Base-by-base conservation (phyloP, 2,113 vertebrate genomes). In the Hypomesus transpacificus region DNA sequence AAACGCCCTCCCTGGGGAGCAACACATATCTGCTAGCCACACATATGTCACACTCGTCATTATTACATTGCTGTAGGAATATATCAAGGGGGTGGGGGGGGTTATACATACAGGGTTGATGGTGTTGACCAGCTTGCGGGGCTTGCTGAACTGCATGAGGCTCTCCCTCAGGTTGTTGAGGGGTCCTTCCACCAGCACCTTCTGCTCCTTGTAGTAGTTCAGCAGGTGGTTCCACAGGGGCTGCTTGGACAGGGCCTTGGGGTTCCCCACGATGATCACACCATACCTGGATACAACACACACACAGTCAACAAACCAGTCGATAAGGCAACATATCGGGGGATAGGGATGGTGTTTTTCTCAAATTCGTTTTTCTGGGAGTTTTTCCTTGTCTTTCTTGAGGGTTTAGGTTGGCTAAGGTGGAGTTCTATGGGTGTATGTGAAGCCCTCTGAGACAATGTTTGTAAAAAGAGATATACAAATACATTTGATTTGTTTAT, bases 81-180 rank as follows among this genome's bases (percentile, higher is more conserved):
- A 39, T 28, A 31, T 5, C 18, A 52, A 31, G 21, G 20, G 46
- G 0, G 2, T 66, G 18, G 1, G 4, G n/a, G 4, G 5, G 26
- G 11, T 4, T 11, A 50, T 39, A 87, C 96, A 94, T 82, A 99
- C 97, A 0, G 97, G 97, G 86, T 99, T 99, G 91, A 99, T 95
- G 77, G 97, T 97, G 78, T 99, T 99, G 84, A 99, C 96, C 0
- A 99, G 93, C 73, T 99, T 99, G 60, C 97, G 94, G 0, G 97
- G 97, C 83, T 99, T 99, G 92, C 97, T 99, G 92, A 99, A 99
- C 87, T 99, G 97, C 97, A 99, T 99, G 0, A 99, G 95, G 84
- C 97, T 99, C 88, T 99, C 97, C 0, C 97, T 91, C 67, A 99
- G 94, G 89, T 99, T 99, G 84, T 99, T 99, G n/a, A 99, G 93